Evolutionary conservation across 2,113 vertebrate genomes (phyloP).

Genomic region (Verasper variegatus): DNA sequence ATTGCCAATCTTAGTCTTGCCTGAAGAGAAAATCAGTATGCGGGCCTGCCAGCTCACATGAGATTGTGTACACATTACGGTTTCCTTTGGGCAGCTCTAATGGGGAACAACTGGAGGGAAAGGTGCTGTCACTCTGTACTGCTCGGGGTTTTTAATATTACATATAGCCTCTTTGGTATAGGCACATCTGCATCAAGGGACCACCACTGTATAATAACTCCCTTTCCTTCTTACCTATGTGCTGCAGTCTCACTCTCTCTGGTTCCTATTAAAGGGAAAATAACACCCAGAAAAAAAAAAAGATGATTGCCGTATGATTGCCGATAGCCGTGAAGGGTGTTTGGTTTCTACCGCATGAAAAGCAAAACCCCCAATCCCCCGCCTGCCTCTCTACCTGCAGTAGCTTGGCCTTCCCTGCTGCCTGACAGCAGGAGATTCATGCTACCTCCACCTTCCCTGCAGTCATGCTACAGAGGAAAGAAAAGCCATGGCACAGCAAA

Average conservation of each 20-base stretch:
- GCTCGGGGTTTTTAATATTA: constrained; percentile 58
- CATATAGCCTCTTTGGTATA: constrained; percentile 92
- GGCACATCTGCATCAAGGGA: constrained; percentile 81
- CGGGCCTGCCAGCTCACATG: constrained; percentile 24
- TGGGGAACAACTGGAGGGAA: constrained; percentile 51
- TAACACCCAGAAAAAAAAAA: background rate
- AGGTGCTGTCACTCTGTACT: constrained; percentile 52
- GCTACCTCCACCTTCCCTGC: constrained; percentile 54
- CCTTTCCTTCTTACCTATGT: constrained; percentile 67
- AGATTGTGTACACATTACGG: constrained; percentile 28
- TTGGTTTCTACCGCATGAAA: constrained; percentile 48
- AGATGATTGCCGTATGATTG: constrained; percentile 59
- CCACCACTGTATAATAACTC: constrained; percentile 63
- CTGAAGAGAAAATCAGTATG: constrained; percentile 8
- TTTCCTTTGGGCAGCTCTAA: constrained; percentile 43
- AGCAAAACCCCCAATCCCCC: background rate
- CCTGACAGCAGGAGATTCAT: constrained; percentile 60
- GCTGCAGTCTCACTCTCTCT: constrained; percentile 54
- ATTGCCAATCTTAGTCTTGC: constrained; percentile 15
- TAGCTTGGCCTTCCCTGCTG: constrained; percentile 34
- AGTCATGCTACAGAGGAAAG: constrained; percentile 51
- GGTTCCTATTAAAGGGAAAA: constrained; percentile 46
- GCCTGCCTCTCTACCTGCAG: constrained; percentile 38
- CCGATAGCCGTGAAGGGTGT: constrained; percentile 42
- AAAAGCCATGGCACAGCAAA: constrained; percentile 50